A percentile compares a stretch with the other conserved stretches of the same genome.
Evolutionary conservation across 2,888 invertebrate genomes (phyloP).

Genomic region (Chloroclysta siterata): DNA sequence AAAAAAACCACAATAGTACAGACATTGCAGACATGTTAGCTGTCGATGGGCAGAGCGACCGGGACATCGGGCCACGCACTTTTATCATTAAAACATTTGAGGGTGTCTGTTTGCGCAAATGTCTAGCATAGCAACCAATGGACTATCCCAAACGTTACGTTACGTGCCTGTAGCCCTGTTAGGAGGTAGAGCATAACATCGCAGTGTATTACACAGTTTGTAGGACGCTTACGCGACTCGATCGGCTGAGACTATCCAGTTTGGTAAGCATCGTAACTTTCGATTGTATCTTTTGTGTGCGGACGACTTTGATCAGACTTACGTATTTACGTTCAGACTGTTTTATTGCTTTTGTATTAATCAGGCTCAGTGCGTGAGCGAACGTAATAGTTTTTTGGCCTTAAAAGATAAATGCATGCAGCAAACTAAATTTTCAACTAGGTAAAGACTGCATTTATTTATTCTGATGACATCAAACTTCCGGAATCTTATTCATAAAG

Average conservation of each 20-base stretch:
- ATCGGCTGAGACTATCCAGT: slow-evolving; percentile 16
- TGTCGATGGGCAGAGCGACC: too few species aligned
- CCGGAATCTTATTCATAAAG: too few species aligned
- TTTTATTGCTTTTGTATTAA: background rate
- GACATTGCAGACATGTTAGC: too few species aligned
- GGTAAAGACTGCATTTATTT: too few species aligned
- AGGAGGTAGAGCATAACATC: slow-evolving; percentile 27
- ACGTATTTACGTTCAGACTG: slow-evolving; percentile 3
- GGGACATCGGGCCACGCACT: too few species aligned
- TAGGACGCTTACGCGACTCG: slow-evolving; percentile 19
- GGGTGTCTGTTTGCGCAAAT: slow-evolving; percentile 4
- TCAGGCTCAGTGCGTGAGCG: background rate
- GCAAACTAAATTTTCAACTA: too few species aligned
- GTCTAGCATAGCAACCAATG: background rate
- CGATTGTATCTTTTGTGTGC: slow-evolving; percentile 21
- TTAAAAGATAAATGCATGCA: too few species aligned
- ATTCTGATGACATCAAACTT: too few species aligned
- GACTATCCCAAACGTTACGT: slow-evolving; percentile 15
- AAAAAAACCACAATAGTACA: too few species aligned
- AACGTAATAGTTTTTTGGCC: background rate
- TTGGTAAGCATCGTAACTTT: slow-evolving; percentile 24
- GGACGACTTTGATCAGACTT: slow-evolving; percentile 5
- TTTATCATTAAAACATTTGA: background rate
- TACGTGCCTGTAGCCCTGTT: slow-evolving; percentile 26
- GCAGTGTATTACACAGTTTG: slow-evolving; percentile 14